Percentiles rank a stretch among this genome's conserved stretches.
Evolutionary conservation across 1,140 invertebrate species (phyloP).

Genomic region (Telenomus remus): DNA sequence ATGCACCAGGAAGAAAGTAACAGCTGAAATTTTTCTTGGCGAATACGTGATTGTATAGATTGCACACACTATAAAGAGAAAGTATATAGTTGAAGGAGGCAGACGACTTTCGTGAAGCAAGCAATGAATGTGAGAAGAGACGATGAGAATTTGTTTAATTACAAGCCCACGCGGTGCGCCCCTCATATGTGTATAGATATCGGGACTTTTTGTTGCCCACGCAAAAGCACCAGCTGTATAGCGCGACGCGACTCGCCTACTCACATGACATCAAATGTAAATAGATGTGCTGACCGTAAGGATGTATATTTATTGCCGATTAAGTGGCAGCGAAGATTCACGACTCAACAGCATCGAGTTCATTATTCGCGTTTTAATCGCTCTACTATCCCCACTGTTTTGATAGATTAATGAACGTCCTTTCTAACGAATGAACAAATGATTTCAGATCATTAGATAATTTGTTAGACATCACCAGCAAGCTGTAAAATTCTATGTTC

Average conservation of each 20-base stretch:
- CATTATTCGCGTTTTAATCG: slow-evolving; percentile 55
- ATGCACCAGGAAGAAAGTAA: too few relatives aligned
- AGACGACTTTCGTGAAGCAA: slow-evolving; percentile 30
- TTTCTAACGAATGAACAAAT: background rate
- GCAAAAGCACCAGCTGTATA: slow-evolving; percentile 49
- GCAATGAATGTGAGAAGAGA: slow-evolving; percentile 48
- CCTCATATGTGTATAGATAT: slow-evolving; percentile 34
- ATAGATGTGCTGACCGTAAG: slow-evolving; percentile 57
- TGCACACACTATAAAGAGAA: slow-evolving; percentile 44
- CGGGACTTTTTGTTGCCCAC: slow-evolving; percentile 51
- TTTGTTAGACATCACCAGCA: too few relatives aligned
- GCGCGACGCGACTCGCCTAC: slow-evolving; percentile 54
- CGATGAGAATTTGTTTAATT: slow-evolving; percentile 61
- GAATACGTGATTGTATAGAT: too few relatives aligned
- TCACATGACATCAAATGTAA: slow-evolving; percentile 61
- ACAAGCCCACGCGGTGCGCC: slow-evolving; percentile 54
- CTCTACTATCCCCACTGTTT: slow-evolving; percentile 38
- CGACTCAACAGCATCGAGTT: slow-evolving; percentile 49
- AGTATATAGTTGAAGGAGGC: slow-evolving; percentile 43
- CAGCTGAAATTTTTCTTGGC: too few relatives aligned
- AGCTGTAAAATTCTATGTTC: slow-evolving; percentile 1
- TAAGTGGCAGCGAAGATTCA: slow-evolving; percentile 54
- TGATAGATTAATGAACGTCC: slow-evolving; percentile 47
- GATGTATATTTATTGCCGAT: slow-evolving; percentile 63
- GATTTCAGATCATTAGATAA: background rate